phyloP scores from a whole-genome alignment of 64 coral and sea anemone species.

The Actinia tenebrosa region DNA sequence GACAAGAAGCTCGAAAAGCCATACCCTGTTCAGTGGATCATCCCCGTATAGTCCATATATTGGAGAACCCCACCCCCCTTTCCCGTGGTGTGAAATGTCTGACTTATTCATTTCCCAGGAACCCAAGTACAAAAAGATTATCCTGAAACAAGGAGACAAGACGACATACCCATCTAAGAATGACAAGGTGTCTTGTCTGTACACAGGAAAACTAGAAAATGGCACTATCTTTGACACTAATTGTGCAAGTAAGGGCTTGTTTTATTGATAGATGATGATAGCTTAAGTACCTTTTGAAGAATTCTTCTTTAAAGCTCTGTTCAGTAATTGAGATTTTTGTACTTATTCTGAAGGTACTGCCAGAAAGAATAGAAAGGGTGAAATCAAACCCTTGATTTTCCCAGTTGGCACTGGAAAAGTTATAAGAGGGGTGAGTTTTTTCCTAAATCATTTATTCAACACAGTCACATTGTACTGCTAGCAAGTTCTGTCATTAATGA shows the following conservation, averaged over 20 bases:
- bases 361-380: conserved; percentile 73
- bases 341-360: conserved; percentile 20
- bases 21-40: no score
- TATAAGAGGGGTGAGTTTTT: conserved; percentile 78
- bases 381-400: conserved; percentile 78
- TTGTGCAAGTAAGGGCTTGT: conserved; percentile 33
- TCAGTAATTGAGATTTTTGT: not conserved
- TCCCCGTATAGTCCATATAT: no score
- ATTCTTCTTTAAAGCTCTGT: not conserved
- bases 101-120: conserved; percentile 27
- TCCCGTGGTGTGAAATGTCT: no score
- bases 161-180: conserved; percentile 67
- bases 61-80: no score
- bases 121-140: conserved; percentile 94
- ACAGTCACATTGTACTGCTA: not conserved
- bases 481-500: not conserved
- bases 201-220: conserved; percentile 86
- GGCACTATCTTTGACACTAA: conserved; percentile 97
- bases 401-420: conserved; percentile 84
- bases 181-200: conserved; percentile 89
- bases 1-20: no score
- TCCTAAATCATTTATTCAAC: no score
- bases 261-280: no score
- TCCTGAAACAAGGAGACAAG: conserved; percentile 86
- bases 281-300: no score